Base-by-base conservation (phyloP, 2,888 invertebrate genomes). In the Dromius quadrimaculatus region DNA sequence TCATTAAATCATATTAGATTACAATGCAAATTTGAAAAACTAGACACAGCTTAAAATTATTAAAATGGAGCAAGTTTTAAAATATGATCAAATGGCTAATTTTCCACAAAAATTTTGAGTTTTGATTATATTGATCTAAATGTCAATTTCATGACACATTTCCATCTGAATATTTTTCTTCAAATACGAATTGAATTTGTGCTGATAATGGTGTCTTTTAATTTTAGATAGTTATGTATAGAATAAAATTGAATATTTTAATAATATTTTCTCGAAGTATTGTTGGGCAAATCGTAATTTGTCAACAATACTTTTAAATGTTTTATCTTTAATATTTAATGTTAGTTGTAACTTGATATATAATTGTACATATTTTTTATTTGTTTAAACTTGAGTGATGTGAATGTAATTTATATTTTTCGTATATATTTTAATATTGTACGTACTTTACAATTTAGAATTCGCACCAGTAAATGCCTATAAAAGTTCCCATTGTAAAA, bases 351-450 rank as follows among this genome's bases (percentile, higher is more conserved):
- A 62, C 36, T 69, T 61, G 41, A 68, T 36, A 43, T 73, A 72
- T 75, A 75, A 74, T 63, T 76, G 75, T 77, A 77, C 66, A 77
- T 77, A 78, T 73, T 74, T 76, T 61, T 61, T 69, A 64, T 71
- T 76, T 74, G 73, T 76, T 76, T 76, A 75, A 62, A 43, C 59
- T 68, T 72, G 77, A 76, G 77, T 77, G 77, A 77, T 76, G 76
- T 78, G 77, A 70, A 76, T 75, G 76, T 78, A 78, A 61, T 77
- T 77, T 77, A 77, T 77, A 76, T 76, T 77, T 75, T 76, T 75
- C 74, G 71, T 75, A 74, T 73, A 73, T 75, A 74, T 74, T 74
- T 75, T 71, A 70, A 73, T 73, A 68, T 32, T 62, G 47, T 62
- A 70, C 36, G 38, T 70, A 62, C 50, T 62, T 32, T 47, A 70